These are phyloP conservation scores for Pipistrellus kuhlii DNA, from an alignment of 2,797 vertebrate genomes.

Conservation along the genomic window DNA sequence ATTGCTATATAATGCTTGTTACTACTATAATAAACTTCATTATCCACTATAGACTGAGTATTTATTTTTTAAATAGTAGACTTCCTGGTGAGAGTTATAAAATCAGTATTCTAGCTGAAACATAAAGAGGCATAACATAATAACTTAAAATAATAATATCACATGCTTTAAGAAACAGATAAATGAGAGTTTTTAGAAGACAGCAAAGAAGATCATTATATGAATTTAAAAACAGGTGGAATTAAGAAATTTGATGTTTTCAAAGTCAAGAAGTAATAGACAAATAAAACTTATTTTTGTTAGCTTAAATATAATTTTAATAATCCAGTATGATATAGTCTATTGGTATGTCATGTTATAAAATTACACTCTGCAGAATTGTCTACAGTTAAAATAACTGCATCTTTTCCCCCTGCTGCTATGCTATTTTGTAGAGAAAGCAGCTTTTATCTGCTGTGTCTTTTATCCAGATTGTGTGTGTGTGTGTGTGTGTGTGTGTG, in stretches of 20 bases:
- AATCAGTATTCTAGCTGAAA: constrained; percentile 40
- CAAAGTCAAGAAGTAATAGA: background rate
- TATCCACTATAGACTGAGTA: background rate
- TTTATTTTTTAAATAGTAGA: constrained; percentile 17
- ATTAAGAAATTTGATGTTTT: background rate
- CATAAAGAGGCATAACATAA: background rate
- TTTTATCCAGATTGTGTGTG: background rate
- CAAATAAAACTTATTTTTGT: background rate
- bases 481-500: background rate
- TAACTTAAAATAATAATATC: constrained; percentile 32
- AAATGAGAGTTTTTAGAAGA: background rate
- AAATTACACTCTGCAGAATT: background rate
- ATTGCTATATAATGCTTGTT: constrained; percentile 41
- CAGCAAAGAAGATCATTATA: background rate
- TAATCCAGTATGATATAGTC: background rate
- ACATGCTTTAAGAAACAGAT: background rate
- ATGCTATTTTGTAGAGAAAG: background rate
- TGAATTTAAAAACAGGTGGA: background rate
- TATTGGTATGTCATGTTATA: background rate
- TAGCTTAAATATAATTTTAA: background rate
- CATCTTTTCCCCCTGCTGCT: background rate
- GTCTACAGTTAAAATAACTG: background rate
- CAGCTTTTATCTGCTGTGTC: background rate
- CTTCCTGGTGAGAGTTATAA: background rate
- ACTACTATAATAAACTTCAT: constrained; percentile 49